These are phyloP conservation scores for Micromys minutus DNA, from an alignment of 2,113 vertebrate species.

Conservation along the genomic window DNA sequence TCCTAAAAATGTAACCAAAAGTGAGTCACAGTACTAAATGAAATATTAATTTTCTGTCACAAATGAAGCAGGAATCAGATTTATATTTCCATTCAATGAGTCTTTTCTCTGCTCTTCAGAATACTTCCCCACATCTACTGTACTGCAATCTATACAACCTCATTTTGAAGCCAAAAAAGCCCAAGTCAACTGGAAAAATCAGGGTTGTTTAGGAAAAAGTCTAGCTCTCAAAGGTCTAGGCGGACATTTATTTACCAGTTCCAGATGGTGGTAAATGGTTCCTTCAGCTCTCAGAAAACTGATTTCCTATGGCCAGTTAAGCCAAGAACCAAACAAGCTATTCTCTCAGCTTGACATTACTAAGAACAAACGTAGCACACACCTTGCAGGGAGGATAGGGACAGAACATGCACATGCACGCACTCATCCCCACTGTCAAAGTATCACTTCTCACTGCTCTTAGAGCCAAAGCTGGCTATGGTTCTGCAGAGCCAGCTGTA, in stretches of 20 bases:
- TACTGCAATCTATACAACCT: slow-evolving; percentile 24
- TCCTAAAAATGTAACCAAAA: slow-evolving; percentile 20
- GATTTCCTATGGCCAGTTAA: slow-evolving; percentile 9
- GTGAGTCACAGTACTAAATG: slow-evolving; percentile 13
- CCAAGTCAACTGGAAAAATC: slow-evolving; percentile 26
- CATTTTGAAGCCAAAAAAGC: not conserved
- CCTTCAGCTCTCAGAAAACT: not conserved
- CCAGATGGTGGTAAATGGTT: not conserved
- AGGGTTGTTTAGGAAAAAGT: slow-evolving; percentile 16
- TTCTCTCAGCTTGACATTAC: not conserved
- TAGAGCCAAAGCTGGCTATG: slow-evolving; percentile 41
- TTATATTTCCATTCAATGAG: not conserved
- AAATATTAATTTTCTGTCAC: slow-evolving; percentile 26
- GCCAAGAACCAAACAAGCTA: slow-evolving; percentile 5
- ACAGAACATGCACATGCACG: not conserved
- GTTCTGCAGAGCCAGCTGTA: slow-evolving; percentile 53
- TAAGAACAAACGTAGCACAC: slow-evolving; percentile 29
- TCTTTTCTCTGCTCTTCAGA: not conserved
- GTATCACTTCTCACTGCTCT: slow-evolving; percentile 67
- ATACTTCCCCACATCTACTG: not conserved
- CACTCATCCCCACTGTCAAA: slow-evolving; percentile 40
- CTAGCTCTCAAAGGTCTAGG: slow-evolving; percentile 8
- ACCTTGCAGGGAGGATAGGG: not conserved
- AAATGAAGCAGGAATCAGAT: slow-evolving; percentile 17
- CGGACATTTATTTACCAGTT: slow-evolving; percentile 34